Evolutionary conservation across 2,888 invertebrate species (phyloP), one percentile per base, ranked within the genome.

Genomic region (Trichogramma dendrolimi): DNA sequence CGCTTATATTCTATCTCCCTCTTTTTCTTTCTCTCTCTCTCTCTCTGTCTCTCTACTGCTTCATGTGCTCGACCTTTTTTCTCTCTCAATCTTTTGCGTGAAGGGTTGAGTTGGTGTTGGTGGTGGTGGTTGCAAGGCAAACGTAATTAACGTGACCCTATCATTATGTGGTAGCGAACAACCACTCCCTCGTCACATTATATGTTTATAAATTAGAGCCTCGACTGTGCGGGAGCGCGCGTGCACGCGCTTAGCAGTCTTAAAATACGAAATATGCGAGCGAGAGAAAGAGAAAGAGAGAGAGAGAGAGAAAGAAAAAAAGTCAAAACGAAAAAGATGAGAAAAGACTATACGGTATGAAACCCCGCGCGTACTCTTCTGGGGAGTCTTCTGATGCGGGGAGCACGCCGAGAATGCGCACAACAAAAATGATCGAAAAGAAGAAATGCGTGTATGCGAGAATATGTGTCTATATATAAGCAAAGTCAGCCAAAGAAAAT

Each of bases 171-270:
- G 79, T 79, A 79, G 79, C 79, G 75, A 71, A 71, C 63, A 62
- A 70, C 79, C 79, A 79, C 79, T 76, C 79, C 79, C 77, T 75
- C 79, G 78, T 79, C 79, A 79, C 75, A 79, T 79, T 79, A 79
- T 79, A 79, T 79, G 77, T 79, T 79, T 79, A 79, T 79, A 79
- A 79, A 79, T 79, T 79, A 79, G 76, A 67, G 67, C 69, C 68
- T 68, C 66, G 72, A 69, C 69, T 6, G 51, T 6, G 4, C 27
- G 27, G 27, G 27, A 27, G 27, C 27, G 27, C 27, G 27, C 10
- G 39, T 42, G 50, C 39, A n/a, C 40, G 60, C 40, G 38, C 59
- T 54, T 46, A 53, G 53, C 53, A 53, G 60, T 55, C 50, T 50
- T 5, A n/a, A 41, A 51, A 51, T 50, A 55, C 11, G 43, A 49